A percentile compares a stretch with the other conserved stretches of the same genome.
Conservation (phyloP, 2,113 vertebrate genomes). For the Pavo muticus region DNA sequence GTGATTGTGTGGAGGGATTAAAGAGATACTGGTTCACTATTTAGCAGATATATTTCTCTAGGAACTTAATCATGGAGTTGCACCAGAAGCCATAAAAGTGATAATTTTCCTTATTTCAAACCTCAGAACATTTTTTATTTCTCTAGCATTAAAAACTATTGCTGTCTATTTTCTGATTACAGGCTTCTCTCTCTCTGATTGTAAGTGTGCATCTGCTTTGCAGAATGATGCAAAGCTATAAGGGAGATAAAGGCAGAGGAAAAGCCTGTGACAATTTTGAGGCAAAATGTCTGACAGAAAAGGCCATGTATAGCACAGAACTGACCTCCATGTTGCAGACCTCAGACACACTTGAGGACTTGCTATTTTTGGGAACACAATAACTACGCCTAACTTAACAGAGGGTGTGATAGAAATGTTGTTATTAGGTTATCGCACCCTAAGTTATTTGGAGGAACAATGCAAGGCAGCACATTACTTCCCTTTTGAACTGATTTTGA, state of each 20-base stretch:
- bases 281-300: neutral
- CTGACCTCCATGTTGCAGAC: neutral
- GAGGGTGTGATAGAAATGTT: slow-evolving; percentile 35
- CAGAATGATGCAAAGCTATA: neutral
- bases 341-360: neutral
- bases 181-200: neutral
- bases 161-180: neutral
- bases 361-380: slow-evolving; percentile 44
- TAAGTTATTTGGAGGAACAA: slow-evolving; percentile 53
- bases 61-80: neutral
- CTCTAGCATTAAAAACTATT: neutral
- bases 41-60: neutral
- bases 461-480: slow-evolving; percentile 48
- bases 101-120: slow-evolving; percentile 8
- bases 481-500: slow-evolving; percentile 39
- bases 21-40: neutral
- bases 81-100: slow-evolving; percentile 5
- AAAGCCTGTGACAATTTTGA: neutral
- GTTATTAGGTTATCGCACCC: slow-evolving; percentile 8
- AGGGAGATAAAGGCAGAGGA: neutral
- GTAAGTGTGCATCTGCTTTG: neutral
- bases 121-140: neutral
- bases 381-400: neutral
- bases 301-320: neutral
- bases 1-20: neutral